phyloP scores from a whole-genome alignment of 2,888 invertebrate species.

The Lasiommata megera region DNA sequence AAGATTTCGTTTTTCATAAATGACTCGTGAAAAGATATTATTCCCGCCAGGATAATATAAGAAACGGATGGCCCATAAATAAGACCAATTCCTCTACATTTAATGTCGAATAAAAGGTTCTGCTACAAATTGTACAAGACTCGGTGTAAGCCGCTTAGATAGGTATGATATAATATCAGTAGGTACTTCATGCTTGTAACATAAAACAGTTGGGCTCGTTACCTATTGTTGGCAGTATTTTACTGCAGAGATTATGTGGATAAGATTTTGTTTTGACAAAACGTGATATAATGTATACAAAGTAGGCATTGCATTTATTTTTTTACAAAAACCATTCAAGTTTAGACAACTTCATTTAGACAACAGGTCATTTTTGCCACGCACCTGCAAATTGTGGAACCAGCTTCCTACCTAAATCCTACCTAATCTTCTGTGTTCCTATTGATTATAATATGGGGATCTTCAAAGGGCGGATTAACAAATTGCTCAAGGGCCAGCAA shows the following conservation, averaged over 20 bases:
- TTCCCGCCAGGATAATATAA: conserved; percentile 25
- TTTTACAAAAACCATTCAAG: too few species aligned
- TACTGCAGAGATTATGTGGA: background rate
- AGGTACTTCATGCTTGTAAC: background rate
- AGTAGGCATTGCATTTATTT: too few species aligned
- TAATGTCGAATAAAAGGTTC: conserved; percentile 25
- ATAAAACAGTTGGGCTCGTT: background rate
- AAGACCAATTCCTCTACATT: conserved; percentile 31
- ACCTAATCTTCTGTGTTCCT: too few species aligned
- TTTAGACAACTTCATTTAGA: too few species aligned
- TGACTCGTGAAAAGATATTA: conserved; percentile 37
- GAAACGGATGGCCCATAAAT: conserved; percentile 31
- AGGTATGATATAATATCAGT: background rate
- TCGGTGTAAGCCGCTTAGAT: background rate
- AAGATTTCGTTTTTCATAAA: conserved; percentile 20
- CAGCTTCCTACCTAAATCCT: too few species aligned
- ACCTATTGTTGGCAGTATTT: conserved; percentile 1
- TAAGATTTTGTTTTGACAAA: too few species aligned
- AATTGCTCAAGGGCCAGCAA: too few species aligned
- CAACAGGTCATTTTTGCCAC: too few species aligned
- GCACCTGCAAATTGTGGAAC: too few species aligned
- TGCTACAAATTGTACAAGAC: conserved; percentile 16
- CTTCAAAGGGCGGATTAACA: too few species aligned
- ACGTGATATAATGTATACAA: too few species aligned
- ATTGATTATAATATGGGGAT: too few species aligned